A percentile compares a stretch with the other conserved stretches of the same genome.
phyloP scores from a whole-genome alignment of 2,113 vertebrate genomes.

The Colaptes auratus region DNA sequence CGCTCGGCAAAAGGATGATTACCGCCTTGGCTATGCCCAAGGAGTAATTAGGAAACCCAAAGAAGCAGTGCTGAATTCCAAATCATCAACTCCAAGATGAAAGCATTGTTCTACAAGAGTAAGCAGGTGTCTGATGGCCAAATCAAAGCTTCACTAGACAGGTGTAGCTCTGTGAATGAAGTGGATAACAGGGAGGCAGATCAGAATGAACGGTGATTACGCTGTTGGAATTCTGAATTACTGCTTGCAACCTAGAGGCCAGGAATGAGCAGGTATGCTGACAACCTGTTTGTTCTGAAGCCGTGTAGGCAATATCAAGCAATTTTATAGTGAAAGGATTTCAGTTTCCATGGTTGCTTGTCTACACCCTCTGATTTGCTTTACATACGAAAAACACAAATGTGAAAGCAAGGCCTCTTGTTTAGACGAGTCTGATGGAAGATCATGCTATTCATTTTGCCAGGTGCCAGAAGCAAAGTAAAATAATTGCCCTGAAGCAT shows the following conservation, averaged over 20 bases:
- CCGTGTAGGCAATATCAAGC: not conserved
- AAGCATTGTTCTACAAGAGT: not conserved
- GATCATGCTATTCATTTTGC: not conserved
- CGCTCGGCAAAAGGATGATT: not conserved
- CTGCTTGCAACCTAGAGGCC: not conserved
- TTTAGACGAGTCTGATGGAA: not conserved
- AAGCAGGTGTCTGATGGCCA: not conserved
- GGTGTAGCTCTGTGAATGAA: not conserved
- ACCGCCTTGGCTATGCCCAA: not conserved
- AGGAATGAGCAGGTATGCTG: not conserved
- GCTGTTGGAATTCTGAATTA: not conserved
- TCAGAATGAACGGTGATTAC: not conserved
- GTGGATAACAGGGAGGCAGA: not conserved
- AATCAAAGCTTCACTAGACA: not conserved
- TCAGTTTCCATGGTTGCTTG: not conserved
- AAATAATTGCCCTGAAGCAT: not conserved
- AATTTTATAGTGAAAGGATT: constrained; percentile 4
- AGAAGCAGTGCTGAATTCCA: not conserved
- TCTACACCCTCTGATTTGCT: not conserved
- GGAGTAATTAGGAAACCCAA: not conserved
- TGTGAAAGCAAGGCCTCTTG: not conserved
- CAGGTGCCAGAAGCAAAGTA: not conserved
- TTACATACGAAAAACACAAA: not conserved
- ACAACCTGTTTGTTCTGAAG: not conserved
- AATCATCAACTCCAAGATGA: not conserved